Percentiles rank a stretch among this genome's conserved stretches.
Evolutionary conservation across 2,888 invertebrate species (phyloP).

Genomic region (Strigamia maritima): DNA sequence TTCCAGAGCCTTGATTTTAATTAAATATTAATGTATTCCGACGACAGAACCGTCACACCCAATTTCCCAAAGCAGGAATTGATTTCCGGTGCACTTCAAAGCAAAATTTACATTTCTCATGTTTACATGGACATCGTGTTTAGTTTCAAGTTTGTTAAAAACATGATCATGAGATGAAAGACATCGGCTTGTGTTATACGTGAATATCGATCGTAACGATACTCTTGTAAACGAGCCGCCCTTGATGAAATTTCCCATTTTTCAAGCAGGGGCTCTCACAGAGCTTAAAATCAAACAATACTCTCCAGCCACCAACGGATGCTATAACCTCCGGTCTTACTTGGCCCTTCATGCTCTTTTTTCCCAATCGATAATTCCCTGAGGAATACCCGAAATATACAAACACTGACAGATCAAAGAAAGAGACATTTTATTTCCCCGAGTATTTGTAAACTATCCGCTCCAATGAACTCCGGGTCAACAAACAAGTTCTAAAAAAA

Average conservation of each 20-base stretch:
- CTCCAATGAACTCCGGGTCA: background rate
- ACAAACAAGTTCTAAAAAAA: background rate
- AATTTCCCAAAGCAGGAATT: too few relatives aligned
- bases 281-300: background rate
- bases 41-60: too few relatives aligned
- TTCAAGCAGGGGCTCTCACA: background rate
- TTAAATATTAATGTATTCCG: too few relatives aligned
- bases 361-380: background rate
- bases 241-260: constrained; percentile 29
- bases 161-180: background rate
- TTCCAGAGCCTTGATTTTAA: too few relatives aligned
- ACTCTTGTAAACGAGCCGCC: constrained; percentile 2
- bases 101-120: too few relatives aligned
- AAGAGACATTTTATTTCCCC: too few relatives aligned
- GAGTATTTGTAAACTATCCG: background rate
- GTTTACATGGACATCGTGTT: too few relatives aligned
- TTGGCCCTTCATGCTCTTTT: background rate
- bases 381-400: background rate
- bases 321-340: background rate
- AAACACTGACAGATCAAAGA: background rate
- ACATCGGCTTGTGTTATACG: background rate
- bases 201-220: background rate
- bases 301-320: background rate
- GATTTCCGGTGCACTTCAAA: too few relatives aligned
- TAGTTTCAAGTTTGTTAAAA: background rate